Evolutionary conservation across 2,113 vertebrate species (phyloP).

Genomic region (Erythrocercus mccallii): DNA sequence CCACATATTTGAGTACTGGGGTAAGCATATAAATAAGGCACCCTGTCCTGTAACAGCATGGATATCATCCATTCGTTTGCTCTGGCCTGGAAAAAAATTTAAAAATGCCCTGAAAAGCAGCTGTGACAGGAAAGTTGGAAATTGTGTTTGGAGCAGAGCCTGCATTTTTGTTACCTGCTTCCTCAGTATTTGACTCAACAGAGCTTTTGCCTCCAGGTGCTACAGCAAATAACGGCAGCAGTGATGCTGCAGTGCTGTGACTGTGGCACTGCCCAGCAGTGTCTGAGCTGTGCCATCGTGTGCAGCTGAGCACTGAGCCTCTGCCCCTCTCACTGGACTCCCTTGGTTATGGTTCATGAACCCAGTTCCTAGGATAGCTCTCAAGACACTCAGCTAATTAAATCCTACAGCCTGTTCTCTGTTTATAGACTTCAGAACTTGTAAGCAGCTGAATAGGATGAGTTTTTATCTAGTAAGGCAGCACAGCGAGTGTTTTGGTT

Average conservation of each 20-base stretch:
- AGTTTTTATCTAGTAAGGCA: not conserved
- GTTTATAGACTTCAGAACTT: not conserved
- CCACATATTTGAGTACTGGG: not conserved
- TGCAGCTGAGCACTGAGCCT: not conserved
- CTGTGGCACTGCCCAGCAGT: not conserved
- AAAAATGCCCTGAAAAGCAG: not conserved
- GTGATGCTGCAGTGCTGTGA: not conserved
- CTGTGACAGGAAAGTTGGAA: not conserved
- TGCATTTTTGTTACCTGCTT: not conserved
- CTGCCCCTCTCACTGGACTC: not conserved
- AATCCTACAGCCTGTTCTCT: not conserved
- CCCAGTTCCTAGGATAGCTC: not conserved
- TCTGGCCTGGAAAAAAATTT: not conserved
- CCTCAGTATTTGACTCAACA: not conserved
- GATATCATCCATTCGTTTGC: not conserved
- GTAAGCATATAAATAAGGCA: not conserved
- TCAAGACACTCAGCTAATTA: not conserved
- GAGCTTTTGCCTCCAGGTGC: not conserved
- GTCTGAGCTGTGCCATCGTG: accelerated
- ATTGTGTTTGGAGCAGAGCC: not conserved
- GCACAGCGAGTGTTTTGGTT: not conserved
- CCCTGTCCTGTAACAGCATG: not conserved
- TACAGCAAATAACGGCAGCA: not conserved
- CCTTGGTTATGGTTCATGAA: not conserved
- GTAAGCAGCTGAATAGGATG: not conserved